A percentile compares a stretch with the other conserved stretches of the same genome.
Evolutionary conservation across 2,113 vertebrate species (phyloP).

Genomic region (Dasyprocta punctata): DNA sequence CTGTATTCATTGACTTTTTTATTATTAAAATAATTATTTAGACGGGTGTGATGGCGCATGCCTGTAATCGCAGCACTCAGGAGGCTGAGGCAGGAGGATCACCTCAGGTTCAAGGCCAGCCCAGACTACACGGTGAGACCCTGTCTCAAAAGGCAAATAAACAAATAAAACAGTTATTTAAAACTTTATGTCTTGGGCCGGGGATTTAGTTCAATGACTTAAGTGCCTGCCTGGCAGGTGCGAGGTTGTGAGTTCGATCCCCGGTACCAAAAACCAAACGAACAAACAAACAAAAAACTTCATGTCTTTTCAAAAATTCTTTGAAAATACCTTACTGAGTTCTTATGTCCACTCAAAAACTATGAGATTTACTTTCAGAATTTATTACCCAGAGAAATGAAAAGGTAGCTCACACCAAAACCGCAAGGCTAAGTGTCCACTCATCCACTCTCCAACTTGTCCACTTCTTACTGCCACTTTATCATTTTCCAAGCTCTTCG

Average conservation of each 20-base stretch:
- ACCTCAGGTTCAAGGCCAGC: not conserved
- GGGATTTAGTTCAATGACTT: no score
- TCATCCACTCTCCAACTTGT: not conserved
- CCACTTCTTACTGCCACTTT: not conserved
- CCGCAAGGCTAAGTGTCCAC: not conserved
- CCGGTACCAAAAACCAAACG: no score
- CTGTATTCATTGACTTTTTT: slow-evolving; percentile 69
- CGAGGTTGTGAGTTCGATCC: no score
- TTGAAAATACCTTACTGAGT: slow-evolving; percentile 51
- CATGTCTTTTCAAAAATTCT: slow-evolving; percentile 46
- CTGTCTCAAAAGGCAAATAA: not conserved
- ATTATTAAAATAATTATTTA: slow-evolving; percentile 77
- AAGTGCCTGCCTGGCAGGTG: no score
- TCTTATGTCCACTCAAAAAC: not conserved
- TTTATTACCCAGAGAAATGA: not conserved
- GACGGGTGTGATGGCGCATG: not conserved
- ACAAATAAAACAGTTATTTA: slow-evolving; percentile 59
- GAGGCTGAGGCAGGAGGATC: not conserved
- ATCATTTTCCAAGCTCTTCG: not conserved
- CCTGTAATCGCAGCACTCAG: not conserved
- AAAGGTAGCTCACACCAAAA: not conserved
- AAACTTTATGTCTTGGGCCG: no score
- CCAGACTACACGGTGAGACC: not conserved
- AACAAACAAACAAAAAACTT: no score
- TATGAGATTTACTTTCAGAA: not conserved